Percentiles rank a stretch among this genome's conserved stretches.
Evolutionary conservation across 2,113 vertebrate species (phyloP).

Genomic region (Hippoglossus stenolepis): DNA sequence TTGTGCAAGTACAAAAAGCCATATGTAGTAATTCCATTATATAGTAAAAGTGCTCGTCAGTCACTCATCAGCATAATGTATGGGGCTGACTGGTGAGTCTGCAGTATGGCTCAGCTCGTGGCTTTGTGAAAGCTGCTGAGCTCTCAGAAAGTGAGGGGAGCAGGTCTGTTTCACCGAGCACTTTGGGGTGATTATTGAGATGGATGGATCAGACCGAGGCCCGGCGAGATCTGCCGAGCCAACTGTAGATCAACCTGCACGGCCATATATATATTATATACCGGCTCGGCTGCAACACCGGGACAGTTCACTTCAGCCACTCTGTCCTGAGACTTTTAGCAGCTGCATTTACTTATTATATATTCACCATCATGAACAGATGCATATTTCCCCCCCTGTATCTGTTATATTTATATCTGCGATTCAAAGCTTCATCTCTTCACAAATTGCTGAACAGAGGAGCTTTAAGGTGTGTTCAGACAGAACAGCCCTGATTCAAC

Average conservation of each 20-base stretch:
- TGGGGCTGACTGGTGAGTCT: slow-evolving; percentile 40
- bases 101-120: slow-evolving; percentile 52
- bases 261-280: background rate
- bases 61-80: slow-evolving; percentile 52
- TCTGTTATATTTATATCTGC: background rate
- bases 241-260: slow-evolving; percentile 23
- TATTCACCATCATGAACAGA: slow-evolving; percentile 4
- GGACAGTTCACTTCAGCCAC: background rate
- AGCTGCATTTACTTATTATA: background rate
- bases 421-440: slow-evolving; percentile 11
- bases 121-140: slow-evolving; percentile 65
- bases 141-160: slow-evolving; percentile 54
- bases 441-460: slow-evolving; percentile 9
- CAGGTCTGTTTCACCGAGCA: slow-evolving; percentile 43
- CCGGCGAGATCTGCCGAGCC: background rate
- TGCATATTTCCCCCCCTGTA: background rate
- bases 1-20: background rate
- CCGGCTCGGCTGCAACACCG: slow-evolving; percentile 4
- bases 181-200: slow-evolving; percentile 64
- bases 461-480: slow-evolving; percentile 31
- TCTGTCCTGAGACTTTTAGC: background rate
- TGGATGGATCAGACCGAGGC: slow-evolving; percentile 38
- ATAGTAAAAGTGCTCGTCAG: slow-evolving; percentile 29
- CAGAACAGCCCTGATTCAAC: slow-evolving; percentile 3
- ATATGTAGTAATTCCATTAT: slow-evolving; percentile 5